phyloP scores from a whole-genome alignment of 2,888 invertebrate genomes.

The Emmelina monodactyla region DNA sequence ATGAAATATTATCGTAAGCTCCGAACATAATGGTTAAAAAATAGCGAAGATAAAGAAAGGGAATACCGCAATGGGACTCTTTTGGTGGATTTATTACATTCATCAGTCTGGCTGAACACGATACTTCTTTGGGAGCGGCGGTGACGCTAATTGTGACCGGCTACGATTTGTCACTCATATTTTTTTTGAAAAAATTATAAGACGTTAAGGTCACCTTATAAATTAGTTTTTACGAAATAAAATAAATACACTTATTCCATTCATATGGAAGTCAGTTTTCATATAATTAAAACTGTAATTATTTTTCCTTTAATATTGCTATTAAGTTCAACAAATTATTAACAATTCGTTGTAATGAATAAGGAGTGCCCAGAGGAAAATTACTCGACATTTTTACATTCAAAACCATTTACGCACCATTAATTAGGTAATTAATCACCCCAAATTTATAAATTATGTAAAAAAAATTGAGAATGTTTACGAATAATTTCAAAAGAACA shows the following conservation, averaged over 20 bases:
- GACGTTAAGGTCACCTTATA: too few relatives aligned
- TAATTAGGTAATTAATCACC: too few relatives aligned
- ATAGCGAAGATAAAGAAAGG: not conserved
- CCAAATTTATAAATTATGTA: not conserved
- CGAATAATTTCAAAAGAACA: too few relatives aligned
- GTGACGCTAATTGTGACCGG: slow-evolving; percentile 48
- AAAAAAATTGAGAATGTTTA: too few relatives aligned
- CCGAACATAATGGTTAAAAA: not conserved
- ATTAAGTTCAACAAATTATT: too few relatives aligned
- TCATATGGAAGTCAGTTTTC: too few relatives aligned
- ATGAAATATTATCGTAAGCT: not conserved
- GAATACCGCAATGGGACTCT: slow-evolving; percentile 24
- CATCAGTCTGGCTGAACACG: slow-evolving; percentile 53
- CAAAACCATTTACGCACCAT: too few relatives aligned
- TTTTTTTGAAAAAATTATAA: slow-evolving; percentile 27
- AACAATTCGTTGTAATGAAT: too few relatives aligned
- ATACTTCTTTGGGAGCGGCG: slow-evolving; percentile 42
- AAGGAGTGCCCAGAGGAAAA: too few relatives aligned
- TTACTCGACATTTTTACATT: too few relatives aligned
- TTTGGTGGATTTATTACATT: slow-evolving; percentile 45
- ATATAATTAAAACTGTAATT: not conserved
- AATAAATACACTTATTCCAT: too few relatives aligned
- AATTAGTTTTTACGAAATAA: too few relatives aligned
- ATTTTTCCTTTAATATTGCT: not conserved
- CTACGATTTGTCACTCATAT: slow-evolving; percentile 45